Evolutionary conservation across 2,113 vertebrate species (phyloP), one percentile per base, ranked within the genome.

Genomic region (Cyprinodon brontotheroides): DNA sequence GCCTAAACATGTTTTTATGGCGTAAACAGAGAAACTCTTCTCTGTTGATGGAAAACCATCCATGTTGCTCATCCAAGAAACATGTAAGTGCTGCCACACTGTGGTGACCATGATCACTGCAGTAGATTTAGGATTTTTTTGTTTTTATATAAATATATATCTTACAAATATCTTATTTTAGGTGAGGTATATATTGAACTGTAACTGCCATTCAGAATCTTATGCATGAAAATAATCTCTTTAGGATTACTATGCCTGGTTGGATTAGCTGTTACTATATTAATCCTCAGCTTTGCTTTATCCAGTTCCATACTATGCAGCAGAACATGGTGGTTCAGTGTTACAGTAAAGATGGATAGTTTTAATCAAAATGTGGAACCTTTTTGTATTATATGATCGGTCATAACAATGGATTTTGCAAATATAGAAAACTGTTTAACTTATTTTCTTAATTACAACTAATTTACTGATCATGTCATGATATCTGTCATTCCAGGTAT

Each of bases 21-120:
- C 3, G 12, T 20, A 39, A 40, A 11, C 38, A 64, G 62, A 40
- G 40, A 15, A 17, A 12, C 38, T 64, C 6, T 20, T n/a, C n/a
- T n/a, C n/a, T n/a, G n/a, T n/a, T n/a, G n/a, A n/a, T 64, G 17
- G n/a, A 57, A 41, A 57, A 20, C 2, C 50, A 3, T 53, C 48
- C 8, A 29, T 17, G 10, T 4, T 2, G 22, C 15, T 6, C 39
- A 0, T 37, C 37, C 11, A 61, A 5, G 10, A 5, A 29, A 4
- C 1, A 61, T 22, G 47, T 4, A 67, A 7, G n/a, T 60, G 15
- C 63, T 78, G 89, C 89, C 89, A 82, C 74, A 86, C 3, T 72
- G 86, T 84, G 84, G 80, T 68, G 13, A 61, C 13, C 3, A 4
- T 10, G 3, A 43, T 7, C 1, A 45, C 29, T 45, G 69, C 11